Evolutionary conservation across 2,797 vertebrate species (phyloP), one percentile per base, ranked within the genome.

Genomic region (Gila robusta): DNA sequence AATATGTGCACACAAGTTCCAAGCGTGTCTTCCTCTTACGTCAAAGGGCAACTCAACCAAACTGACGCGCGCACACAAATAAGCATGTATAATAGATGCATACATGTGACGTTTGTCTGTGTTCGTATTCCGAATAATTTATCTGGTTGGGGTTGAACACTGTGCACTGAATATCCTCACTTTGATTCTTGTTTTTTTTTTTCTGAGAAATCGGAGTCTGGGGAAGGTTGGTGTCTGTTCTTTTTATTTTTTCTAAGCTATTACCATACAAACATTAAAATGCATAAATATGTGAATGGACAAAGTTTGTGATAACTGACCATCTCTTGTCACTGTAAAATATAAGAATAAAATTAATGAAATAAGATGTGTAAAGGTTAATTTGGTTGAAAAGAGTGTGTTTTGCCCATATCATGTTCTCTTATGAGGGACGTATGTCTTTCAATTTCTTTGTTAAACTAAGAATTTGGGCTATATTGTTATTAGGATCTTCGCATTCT

Each of bases 301-400:
- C 91, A 91, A 90, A 93, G 93, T 91, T 91, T 89, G 89, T 88
- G 87, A 89, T 92, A 92, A 91, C 90, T 92, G 91, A 93, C 91
- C 74, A 89, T 93, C 94, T 95, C 93, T 95, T 90, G 85, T 95
- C 93, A 94, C 91, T 96, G 94, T 96, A 94, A 95, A 95, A 94
- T 95, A 82, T 91, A 85, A 81, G 83, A 86, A 91, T 89, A 81
- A 90, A 91, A 89, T 26, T 93, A 94, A 94, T 81, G 35, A 72
- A 79, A 85, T 79, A 94, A 95, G 86, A 93, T 93, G 87, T 92
- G 87, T 86, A 88, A 86, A 84, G 79, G 87, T 90, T 89, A 84
- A 90, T 90, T 56, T 59, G 59, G 82, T 88, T 47, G 67, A 12
- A 26, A 54, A 23, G 26, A 69, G 82, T 74, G 7, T 73, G n/a